Conservation (phyloP, 2,113 vertebrate species). For the Ochotona princeps region DNA sequence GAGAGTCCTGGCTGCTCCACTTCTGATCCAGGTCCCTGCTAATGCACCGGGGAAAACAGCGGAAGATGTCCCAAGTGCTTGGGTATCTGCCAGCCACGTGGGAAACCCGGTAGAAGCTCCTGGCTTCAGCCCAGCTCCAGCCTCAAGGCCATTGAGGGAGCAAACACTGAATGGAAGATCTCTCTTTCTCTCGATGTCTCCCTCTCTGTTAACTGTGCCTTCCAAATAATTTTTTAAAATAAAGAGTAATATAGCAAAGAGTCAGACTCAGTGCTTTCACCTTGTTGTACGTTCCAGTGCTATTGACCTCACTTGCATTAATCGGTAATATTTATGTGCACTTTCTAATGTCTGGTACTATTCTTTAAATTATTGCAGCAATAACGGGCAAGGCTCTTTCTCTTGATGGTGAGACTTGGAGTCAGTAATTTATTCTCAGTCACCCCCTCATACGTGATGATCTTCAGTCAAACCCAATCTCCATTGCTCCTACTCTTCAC, state of each 20-base stretch:
- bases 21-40: too few species aligned
- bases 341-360: background rate
- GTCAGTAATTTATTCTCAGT: constrained; percentile 15
- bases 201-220: too few species aligned
- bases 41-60: too few species aligned
- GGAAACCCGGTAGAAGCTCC: too few species aligned
- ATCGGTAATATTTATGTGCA: constrained; percentile 16
- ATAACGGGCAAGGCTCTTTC: background rate
- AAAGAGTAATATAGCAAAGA: constrained; percentile 76
- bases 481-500: background rate
- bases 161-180: too few species aligned
- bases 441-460: background rate
- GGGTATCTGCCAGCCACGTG: too few species aligned
- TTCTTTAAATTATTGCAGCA: background rate
- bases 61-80: too few species aligned
- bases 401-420: constrained; percentile 32
- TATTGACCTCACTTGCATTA: background rate
- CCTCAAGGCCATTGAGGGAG: too few species aligned
- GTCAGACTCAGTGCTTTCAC: constrained; percentile 69
- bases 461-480: background rate
- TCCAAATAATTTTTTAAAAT: constrained; percentile 66
- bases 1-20: too few species aligned
- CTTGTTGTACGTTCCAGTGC: constrained; percentile 41
- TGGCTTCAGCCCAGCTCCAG: too few species aligned
- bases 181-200: too few species aligned